These are phyloP conservation scores for Ginglymostoma cirratum DNA, from an alignment of 2,113 vertebrate species.

Conservation along the genomic window DNA sequence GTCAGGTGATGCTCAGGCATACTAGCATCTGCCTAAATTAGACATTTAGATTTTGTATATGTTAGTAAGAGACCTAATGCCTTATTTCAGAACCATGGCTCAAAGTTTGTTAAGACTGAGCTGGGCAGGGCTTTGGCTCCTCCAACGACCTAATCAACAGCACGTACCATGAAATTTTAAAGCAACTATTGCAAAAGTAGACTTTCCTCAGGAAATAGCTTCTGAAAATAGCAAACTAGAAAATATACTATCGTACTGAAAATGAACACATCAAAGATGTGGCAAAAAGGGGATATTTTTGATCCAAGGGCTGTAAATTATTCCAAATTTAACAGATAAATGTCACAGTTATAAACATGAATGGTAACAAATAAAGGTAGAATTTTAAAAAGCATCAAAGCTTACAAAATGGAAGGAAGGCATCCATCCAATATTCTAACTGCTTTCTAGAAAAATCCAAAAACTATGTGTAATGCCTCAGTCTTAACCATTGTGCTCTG, in stretches of 20 bases:
- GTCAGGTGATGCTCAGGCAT: background rate
- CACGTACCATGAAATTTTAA: background rate
- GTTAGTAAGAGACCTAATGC: background rate
- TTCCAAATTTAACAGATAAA: background rate
- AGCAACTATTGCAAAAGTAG: background rate
- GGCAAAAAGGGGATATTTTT: slow-evolving; percentile 18
- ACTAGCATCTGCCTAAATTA: background rate
- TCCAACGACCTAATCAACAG: background rate
- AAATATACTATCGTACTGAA: background rate
- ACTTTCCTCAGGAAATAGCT: background rate
- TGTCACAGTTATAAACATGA: background rate
- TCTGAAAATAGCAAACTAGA: background rate
- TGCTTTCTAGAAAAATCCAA: background rate
- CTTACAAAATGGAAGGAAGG: background rate
- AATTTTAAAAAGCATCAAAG: background rate
- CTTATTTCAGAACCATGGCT: background rate
- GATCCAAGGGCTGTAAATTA: slow-evolving; percentile 1
- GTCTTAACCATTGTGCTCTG: background rate
- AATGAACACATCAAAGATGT: background rate
- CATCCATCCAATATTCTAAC: background rate
- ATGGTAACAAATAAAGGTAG: background rate
- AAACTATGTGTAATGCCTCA: background rate
- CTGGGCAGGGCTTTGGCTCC: background rate
- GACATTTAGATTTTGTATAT: background rate
- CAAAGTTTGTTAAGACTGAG: background rate